Evolutionary conservation across 2,888 invertebrate species (phyloP).

Genomic region (Ophion slaviceki): DNA sequence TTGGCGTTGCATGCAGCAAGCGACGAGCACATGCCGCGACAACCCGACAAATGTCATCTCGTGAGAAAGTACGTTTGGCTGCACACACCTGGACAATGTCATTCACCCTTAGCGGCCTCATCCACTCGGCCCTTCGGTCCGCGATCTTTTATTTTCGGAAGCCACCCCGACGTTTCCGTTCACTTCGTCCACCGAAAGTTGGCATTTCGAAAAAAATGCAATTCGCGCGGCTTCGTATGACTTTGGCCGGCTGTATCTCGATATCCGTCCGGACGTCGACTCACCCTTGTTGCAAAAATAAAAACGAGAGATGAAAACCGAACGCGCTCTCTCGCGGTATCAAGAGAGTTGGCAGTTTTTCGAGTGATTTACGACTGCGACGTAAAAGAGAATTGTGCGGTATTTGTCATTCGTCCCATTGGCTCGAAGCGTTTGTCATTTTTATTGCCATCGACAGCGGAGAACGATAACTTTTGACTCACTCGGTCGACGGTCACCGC

Average conservation of each 20-base stretch:
- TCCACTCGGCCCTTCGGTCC: neutral
- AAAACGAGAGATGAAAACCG: conserved; percentile 46
- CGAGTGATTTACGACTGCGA: conserved; percentile 48
- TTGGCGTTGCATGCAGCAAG: neutral
- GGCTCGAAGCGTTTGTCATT: conserved; percentile 1
- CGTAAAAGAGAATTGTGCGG: neutral
- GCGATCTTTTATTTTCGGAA: conserved; percentile 41
- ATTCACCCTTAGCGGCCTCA: neutral
- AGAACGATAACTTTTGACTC: neutral
- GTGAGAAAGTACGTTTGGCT: conserved; percentile 19
- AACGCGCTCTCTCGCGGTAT: conserved; percentile 23
- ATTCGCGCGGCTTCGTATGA: conserved; percentile 17
- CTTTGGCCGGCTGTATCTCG: conserved; percentile 25
- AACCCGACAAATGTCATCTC: conserved; percentile 59
- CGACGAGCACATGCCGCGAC: conserved; percentile 49
- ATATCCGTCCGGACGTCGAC: conserved; percentile 12
- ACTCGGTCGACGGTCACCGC: conserved; percentile 2
- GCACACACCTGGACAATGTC: neutral
- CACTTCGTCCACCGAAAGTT: neutral
- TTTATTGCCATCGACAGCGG: conserved; percentile 4
- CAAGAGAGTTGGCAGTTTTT: neutral
- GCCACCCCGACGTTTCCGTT: neutral
- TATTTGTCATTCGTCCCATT: neutral
- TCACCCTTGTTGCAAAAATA: conserved; percentile 42
- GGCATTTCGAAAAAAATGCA: conserved; percentile 47